phyloP scores from a whole-genome alignment of 2,113 vertebrate species.

The Cyprinodon tularosa region DNA sequence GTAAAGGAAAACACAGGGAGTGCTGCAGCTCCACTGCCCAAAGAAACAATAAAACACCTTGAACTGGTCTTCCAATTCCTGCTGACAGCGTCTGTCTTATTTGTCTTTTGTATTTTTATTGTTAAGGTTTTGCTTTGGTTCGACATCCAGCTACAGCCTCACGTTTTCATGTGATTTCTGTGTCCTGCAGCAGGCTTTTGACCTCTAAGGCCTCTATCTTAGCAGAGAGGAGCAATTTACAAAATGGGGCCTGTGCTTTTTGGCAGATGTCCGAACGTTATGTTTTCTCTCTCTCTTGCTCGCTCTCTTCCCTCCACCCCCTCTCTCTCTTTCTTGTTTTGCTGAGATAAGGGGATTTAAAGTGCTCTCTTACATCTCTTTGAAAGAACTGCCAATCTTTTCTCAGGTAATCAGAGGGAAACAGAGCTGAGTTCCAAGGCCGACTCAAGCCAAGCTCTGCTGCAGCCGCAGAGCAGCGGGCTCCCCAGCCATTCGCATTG shows the following conservation, averaged over 20 bases:
- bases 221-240: conserved; percentile 62
- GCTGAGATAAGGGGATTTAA: conserved; percentile 71
- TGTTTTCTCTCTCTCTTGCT: conserved; percentile 14
- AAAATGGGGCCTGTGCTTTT: conserved; percentile 57
- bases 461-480: conserved; percentile 19
- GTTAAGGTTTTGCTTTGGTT: conserved; percentile 48
- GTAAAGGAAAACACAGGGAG: conserved; percentile 19
- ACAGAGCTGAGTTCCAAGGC: conserved; percentile 63
- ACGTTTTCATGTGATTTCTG: conserved; percentile 40
- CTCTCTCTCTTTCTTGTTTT: conserved; percentile 32
- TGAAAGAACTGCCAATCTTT: conserved; percentile 74
- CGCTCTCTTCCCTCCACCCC: background rate
- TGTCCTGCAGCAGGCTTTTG: conserved; percentile 60
- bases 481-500: conserved; percentile 48
- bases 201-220: conserved; percentile 49
- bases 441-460: conserved; percentile 35
- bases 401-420: conserved; percentile 77
- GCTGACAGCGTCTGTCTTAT: background rate
- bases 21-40: conserved; percentile 15
- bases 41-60: conserved; percentile 5
- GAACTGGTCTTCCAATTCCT: conserved; percentile 4
- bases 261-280: conserved; percentile 57
- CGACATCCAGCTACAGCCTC: conserved; percentile 34
- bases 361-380: conserved; percentile 61
- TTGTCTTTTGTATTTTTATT: conserved; percentile 12